Conservation (phyloP, 2,797 vertebrate species). For the Botia almorhae region DNA sequence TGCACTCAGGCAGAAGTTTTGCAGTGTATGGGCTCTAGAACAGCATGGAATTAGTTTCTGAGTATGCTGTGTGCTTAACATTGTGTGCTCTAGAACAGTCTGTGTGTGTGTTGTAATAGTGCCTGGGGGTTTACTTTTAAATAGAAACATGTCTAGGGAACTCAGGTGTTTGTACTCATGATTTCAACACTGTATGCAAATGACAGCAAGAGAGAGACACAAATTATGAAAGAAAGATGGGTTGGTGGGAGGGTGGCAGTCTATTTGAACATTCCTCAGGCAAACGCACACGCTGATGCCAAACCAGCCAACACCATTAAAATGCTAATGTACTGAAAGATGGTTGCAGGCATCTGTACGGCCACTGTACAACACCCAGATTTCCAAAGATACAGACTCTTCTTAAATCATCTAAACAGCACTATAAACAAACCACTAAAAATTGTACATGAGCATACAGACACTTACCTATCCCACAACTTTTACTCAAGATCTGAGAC, state of each 20-base stretch:
- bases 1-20: not conserved
- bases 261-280: conserved; percentile 75
- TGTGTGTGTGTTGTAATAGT: conserved; percentile 23
- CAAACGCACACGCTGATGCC: conserved; percentile 72
- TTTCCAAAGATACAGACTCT: not conserved
- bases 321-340: conserved; percentile 79
- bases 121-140: conserved; percentile 37
- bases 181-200: conserved; percentile 78
- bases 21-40: not conserved
- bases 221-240: conserved; percentile 57
- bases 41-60: not conserved
- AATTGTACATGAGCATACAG: not conserved
- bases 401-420: not conserved
- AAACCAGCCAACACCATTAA: conserved; percentile 73
- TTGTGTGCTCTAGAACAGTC: conserved; percentile 20
- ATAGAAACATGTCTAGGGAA: conserved; percentile 34
- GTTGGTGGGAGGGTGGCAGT: conserved; percentile 67
- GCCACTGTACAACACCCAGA: not conserved
- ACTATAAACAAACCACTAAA: not conserved
- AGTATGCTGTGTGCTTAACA: not conserved
- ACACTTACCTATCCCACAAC: conserved; percentile 13
- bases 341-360: conserved; percentile 67
- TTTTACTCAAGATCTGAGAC: conserved; percentile 19
- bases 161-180: conserved; percentile 69
- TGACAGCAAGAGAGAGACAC: conserved; percentile 42